A percentile compares a stretch with the other conserved stretches of the same genome.
Evolutionary conservation across 2,888 invertebrate genomes (phyloP).

Genomic region (Amphipyra berbera): DNA sequence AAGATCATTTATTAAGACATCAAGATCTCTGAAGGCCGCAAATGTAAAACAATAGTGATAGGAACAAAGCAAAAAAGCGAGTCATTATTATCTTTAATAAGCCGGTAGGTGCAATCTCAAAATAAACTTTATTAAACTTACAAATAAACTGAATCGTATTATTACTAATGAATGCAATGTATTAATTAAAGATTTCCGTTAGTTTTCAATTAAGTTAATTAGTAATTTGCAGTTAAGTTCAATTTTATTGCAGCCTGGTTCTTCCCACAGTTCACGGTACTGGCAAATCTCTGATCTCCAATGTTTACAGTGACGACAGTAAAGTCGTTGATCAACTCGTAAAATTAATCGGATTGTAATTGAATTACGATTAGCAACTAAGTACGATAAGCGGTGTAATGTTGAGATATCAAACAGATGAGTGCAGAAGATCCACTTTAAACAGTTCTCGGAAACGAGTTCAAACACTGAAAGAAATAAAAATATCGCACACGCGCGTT

Average conservation of each 20-base stretch:
- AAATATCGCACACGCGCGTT: too few relatives aligned
- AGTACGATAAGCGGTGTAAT: slow-evolving; percentile 15
- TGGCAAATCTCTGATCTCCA: slow-evolving; percentile 4
- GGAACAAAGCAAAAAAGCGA: slow-evolving; percentile 40
- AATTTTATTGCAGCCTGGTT: slow-evolving; percentile 11
- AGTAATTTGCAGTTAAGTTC: slow-evolving; percentile 28
- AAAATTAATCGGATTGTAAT: slow-evolving; percentile 29
- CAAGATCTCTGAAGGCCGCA: slow-evolving; percentile 43
- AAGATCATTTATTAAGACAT: slow-evolving; percentile 51
- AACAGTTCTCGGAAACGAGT: too few relatives aligned
- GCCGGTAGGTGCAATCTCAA: slow-evolving; percentile 21
- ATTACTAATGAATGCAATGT: slow-evolving; percentile 19
- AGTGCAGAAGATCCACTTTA: slow-evolving; percentile 12
- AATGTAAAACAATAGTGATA: slow-evolving; percentile 52
- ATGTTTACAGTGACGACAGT: slow-evolving; percentile 33
- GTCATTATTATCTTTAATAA: slow-evolving; percentile 35
- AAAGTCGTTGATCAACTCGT: slow-evolving; percentile 23
- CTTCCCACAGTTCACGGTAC: background rate
- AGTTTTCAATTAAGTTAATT: slow-evolving; percentile 13
- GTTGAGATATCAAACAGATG: background rate
- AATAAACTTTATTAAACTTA: slow-evolving; percentile 41
- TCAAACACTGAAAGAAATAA: too few relatives aligned
- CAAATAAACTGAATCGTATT: slow-evolving; percentile 38
- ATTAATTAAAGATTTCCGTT: slow-evolving; percentile 17
- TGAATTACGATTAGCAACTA: slow-evolving; percentile 31